Percentiles rank a stretch among this genome's conserved stretches.
These are phyloP conservation scores for Phalacrocorax carbo DNA, from an alignment of 2,113 vertebrate species.

Conservation along the genomic window DNA sequence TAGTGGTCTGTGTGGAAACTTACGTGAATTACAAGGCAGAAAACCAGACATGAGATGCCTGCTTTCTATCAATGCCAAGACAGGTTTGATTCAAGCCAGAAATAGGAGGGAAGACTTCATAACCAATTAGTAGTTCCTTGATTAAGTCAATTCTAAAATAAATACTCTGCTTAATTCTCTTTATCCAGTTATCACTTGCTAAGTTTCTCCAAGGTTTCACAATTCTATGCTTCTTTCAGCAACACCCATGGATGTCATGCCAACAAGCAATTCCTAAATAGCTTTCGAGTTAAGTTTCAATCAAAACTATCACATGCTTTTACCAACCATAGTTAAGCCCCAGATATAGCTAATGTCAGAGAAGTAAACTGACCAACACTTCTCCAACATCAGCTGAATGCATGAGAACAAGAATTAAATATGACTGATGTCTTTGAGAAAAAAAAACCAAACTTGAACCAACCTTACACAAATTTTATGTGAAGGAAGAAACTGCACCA, in stretches of 20 bases:
- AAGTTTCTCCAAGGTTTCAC: neutral
- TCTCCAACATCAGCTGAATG: neutral
- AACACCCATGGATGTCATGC: neutral
- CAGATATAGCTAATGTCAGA: neutral
- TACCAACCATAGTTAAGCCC: neutral
- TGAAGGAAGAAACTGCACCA: neutral
- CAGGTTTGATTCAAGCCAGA: neutral
- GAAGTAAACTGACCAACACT: neutral
- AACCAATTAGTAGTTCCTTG: neutral
- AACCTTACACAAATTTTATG: neutral
- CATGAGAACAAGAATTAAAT: neutral
- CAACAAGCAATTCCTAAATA: neutral
- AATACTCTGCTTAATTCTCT: neutral
- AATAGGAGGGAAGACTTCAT: neutral
- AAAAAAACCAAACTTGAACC: neutral
- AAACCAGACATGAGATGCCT: neutral
- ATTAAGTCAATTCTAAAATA: neutral
- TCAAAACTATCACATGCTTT: neutral
- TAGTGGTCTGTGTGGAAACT: neutral
- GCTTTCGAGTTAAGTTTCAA: neutral
- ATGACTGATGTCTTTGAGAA: neutral
- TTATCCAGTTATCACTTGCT: neutral
- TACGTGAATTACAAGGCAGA: neutral
- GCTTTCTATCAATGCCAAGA: neutral
- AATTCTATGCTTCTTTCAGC: neutral